Conservation (phyloP, 2,797 vertebrate genomes). For the Leuciscus waleckii region DNA sequence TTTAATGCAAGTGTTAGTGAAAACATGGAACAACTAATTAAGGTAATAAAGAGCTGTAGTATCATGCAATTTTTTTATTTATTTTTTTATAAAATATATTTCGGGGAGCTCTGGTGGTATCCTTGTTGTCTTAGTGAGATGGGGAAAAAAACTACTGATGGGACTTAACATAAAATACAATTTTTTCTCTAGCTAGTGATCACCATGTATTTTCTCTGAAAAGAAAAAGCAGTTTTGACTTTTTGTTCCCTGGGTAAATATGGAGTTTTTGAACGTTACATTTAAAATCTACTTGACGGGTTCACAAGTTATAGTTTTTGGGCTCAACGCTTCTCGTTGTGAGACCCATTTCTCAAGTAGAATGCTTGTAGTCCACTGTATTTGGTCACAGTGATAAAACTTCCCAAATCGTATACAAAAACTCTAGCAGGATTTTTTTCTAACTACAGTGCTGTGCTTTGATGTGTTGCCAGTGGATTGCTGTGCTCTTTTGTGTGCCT, state of each 20-base stretch:
- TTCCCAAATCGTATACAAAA: slow-evolving; percentile 28
- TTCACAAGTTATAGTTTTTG: neutral
- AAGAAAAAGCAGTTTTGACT: neutral
- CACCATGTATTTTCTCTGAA: neutral
- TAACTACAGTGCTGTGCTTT: slow-evolving; percentile 45
- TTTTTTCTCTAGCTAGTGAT: neutral
- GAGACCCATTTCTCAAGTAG: slow-evolving; percentile 23
- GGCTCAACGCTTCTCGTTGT: neutral
- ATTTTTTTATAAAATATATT: neutral
- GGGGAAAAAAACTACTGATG: neutral
- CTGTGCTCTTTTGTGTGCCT: slow-evolving; percentile 57
- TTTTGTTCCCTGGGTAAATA: neutral
- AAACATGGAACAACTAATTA: neutral
- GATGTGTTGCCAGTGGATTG: slow-evolving; percentile 58
- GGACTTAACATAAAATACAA: neutral
- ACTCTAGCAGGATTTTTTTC: slow-evolving; percentile 14
- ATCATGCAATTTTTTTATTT: neutral
- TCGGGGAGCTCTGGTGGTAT: neutral
- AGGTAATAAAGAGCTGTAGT: neutral
- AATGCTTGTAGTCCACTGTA: neutral
- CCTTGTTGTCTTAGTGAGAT: neutral
- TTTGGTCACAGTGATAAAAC: slow-evolving; percentile 16
- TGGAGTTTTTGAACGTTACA: neutral
- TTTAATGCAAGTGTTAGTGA: neutral
- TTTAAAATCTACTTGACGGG: neutral